Conservation (phyloP, 2,113 vertebrate species). For the Peucedramus taeniatus region DNA sequence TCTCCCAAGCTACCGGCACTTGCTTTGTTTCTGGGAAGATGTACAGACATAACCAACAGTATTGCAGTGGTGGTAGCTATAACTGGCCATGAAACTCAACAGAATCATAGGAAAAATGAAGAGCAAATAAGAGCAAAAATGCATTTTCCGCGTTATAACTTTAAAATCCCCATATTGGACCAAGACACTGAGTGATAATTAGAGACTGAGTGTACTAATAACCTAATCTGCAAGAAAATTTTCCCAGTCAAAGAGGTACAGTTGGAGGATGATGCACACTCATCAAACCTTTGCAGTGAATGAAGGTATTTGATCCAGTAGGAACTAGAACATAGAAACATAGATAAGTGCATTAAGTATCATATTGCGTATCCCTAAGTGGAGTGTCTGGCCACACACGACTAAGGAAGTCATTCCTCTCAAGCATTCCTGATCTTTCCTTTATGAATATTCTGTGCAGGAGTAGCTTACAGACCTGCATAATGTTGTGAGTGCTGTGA, state of each 20-base stretch:
- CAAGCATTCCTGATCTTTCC: background rate
- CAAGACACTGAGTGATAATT: background rate
- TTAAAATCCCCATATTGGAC: background rate
- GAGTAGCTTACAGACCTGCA: background rate
- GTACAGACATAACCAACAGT: background rate
- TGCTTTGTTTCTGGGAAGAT: background rate
- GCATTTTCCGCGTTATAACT: background rate
- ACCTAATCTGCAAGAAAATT: background rate
- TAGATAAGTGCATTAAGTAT: background rate
- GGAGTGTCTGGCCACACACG: background rate
- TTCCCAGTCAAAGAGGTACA: background rate
- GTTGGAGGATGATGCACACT: background rate
- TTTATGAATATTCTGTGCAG: background rate
- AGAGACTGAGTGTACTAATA: background rate
- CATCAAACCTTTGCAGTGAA: background rate
- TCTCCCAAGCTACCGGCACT: background rate
- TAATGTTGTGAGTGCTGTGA: background rate
- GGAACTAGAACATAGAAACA: background rate
- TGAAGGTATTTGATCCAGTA: background rate
- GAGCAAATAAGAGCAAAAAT: background rate
- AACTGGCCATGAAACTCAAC: background rate
- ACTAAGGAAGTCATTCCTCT: background rate
- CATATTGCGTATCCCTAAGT: background rate
- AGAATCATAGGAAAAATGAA: background rate
- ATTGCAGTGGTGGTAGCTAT: background rate